Percentiles rank a stretch among this genome's conserved stretches.
Conservation (phyloP, 1,140 invertebrate genomes). For the Gryllus bimaculatus region DNA sequence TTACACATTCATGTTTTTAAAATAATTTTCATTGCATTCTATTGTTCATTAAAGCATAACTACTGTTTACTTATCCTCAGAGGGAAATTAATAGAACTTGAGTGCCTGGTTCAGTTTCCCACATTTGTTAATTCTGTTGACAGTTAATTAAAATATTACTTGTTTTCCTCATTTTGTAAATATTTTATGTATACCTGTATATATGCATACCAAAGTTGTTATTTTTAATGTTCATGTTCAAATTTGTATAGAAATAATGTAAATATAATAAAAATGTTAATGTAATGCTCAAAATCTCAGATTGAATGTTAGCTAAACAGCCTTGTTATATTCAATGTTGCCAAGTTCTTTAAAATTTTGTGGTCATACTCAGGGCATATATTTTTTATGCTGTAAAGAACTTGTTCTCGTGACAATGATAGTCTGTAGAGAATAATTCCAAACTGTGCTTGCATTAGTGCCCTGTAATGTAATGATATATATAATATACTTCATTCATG, state of each 20-base stretch:
- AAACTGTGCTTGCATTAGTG: background rate
- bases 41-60: background rate
- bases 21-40: background rate
- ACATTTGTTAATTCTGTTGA: background rate
- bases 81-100: no score
- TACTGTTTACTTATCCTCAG: background rate
- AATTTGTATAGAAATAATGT: background rate
- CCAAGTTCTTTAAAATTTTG: background rate
- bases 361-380: background rate
- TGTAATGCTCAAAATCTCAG: background rate
- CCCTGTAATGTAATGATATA: background rate
- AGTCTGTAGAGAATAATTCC: background rate
- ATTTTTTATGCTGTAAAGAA: background rate
- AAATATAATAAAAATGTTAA: background rate
- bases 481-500: background rate
- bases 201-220: slow-evolving; percentile 1
- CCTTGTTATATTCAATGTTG: background rate
- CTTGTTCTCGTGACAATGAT: background rate
- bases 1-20: background rate
- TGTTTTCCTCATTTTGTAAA: background rate
- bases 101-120: no score
- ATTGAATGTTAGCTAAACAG: background rate
- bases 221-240: background rate
- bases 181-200: background rate
- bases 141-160: background rate